phyloP scores from a whole-genome alignment of 1,140 invertebrate genomes.

The Danaus melanippus region DNA sequence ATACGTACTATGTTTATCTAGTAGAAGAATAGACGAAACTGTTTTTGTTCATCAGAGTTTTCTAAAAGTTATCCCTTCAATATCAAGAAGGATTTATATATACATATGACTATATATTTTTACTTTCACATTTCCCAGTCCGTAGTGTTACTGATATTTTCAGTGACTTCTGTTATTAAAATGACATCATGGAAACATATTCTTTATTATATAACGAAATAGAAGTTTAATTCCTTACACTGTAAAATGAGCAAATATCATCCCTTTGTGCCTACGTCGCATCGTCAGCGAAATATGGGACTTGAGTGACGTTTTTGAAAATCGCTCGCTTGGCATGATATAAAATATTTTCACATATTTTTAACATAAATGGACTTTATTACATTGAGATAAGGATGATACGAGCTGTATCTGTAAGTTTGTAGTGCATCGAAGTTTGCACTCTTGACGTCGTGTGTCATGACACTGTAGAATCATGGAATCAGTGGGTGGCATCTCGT shows the following conservation, averaged over 20 bases:
- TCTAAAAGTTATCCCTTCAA: too few species aligned
- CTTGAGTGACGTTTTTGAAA: slow-evolving; percentile 36
- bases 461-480: slow-evolving; percentile 21
- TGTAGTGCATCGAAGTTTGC: slow-evolving; percentile 20
- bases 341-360: neutral
- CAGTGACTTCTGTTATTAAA: too few species aligned
- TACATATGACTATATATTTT: too few species aligned
- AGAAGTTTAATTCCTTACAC: neutral
- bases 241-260: slow-evolving; percentile 27
- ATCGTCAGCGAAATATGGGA: slow-evolving; percentile 32
- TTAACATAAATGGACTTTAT: slow-evolving; percentile 6
- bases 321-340: slow-evolving; percentile 27
- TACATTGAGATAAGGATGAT: neutral
- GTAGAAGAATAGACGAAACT: too few species aligned
- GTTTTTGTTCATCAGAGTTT: too few species aligned
- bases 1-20: neutral
- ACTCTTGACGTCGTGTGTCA: slow-evolving; percentile 27
- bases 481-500: slow-evolving; percentile 23
- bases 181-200: slow-evolving; percentile 1
- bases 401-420: neutral
- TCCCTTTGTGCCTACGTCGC: slow-evolving; percentile 26
- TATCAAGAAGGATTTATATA: too few species aligned
- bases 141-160: too few species aligned
- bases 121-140: too few species aligned
- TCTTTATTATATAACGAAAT: neutral